These are phyloP conservation scores for Agrotis exclamationis DNA, from an alignment of 2,888 invertebrate species.

Conservation along the genomic window DNA sequence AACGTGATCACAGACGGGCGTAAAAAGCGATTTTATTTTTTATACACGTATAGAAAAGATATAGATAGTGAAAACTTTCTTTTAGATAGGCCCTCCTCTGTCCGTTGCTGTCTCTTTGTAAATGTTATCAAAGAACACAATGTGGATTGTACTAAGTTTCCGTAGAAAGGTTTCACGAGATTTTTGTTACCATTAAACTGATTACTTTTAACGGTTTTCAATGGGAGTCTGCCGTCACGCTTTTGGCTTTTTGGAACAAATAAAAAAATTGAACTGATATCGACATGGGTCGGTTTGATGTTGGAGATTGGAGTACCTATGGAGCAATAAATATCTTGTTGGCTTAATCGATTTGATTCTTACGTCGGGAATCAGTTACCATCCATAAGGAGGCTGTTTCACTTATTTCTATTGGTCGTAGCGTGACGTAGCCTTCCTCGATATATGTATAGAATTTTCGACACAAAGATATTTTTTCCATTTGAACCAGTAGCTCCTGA, in stretches of 20 bases:
- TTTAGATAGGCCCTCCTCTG: slow-evolving; percentile 44
- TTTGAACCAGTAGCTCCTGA: too few relatives aligned
- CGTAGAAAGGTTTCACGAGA: slow-evolving; percentile 23
- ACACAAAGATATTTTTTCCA: too few relatives aligned
- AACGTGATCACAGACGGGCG: neutral
- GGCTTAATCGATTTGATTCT: too few relatives aligned
- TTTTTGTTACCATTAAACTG: slow-evolving; percentile 11
- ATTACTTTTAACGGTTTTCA: slow-evolving; percentile 26
- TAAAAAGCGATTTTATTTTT: neutral
- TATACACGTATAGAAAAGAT: neutral
- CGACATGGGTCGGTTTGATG: neutral
- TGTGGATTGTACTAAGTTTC: slow-evolving; percentile 26
- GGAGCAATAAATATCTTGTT: neutral
- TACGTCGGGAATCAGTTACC: too few relatives aligned
- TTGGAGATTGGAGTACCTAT: too few relatives aligned
- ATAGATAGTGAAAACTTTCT: slow-evolving; percentile 61
- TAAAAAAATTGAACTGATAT: slow-evolving; percentile 4
- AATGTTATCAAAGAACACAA: slow-evolving; percentile 32
- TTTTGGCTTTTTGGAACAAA: slow-evolving; percentile 34
- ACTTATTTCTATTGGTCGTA: too few relatives aligned
- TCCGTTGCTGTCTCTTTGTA: slow-evolving; percentile 41
- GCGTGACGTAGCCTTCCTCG: too few relatives aligned
- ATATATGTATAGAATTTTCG: too few relatives aligned
- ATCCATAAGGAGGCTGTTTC: too few relatives aligned
- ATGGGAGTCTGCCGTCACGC: slow-evolving; percentile 48